These are phyloP conservation scores for Xenus cinereus DNA, from an alignment of 2,113 vertebrate species.

Conservation along the genomic window DNA sequence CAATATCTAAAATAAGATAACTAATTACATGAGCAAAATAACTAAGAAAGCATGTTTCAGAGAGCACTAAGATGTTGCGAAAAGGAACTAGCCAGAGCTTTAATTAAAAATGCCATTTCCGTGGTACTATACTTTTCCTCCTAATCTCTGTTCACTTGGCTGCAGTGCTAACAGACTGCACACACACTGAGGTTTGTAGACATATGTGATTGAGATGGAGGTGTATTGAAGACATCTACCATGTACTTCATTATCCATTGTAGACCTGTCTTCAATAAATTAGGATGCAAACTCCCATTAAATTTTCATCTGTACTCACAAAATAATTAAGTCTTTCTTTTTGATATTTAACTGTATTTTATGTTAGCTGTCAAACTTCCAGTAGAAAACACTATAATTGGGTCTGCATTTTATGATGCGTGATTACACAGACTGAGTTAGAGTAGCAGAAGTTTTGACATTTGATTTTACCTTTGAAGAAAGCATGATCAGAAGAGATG, in stretches of 20 bases:
- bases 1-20: not conserved
- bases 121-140: not conserved
- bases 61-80: not conserved
- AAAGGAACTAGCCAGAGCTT: not conserved
- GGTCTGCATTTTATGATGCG: not conserved
- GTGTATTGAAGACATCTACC: not conserved
- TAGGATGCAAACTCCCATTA: not conserved
- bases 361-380: not conserved
- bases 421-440: not conserved
- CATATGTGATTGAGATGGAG: not conserved
- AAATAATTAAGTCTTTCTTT: not conserved
- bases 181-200: not conserved
- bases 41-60: not conserved
- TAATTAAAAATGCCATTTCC: not conserved
- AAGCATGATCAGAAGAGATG: not conserved
- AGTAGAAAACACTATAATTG: not conserved
- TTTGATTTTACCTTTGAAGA: constrained; percentile 3
- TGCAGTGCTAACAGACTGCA: not conserved
- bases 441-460: not conserved
- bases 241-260: not conserved
- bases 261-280: not conserved
- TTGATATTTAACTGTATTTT: not conserved
- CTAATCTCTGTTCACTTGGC: not conserved
- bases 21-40: not conserved
- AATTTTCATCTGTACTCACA: not conserved